Evolutionary conservation across 2,113 vertebrate species (phyloP), one percentile per base, ranked within the genome.

Genomic region (Fregetta grallaria): DNA sequence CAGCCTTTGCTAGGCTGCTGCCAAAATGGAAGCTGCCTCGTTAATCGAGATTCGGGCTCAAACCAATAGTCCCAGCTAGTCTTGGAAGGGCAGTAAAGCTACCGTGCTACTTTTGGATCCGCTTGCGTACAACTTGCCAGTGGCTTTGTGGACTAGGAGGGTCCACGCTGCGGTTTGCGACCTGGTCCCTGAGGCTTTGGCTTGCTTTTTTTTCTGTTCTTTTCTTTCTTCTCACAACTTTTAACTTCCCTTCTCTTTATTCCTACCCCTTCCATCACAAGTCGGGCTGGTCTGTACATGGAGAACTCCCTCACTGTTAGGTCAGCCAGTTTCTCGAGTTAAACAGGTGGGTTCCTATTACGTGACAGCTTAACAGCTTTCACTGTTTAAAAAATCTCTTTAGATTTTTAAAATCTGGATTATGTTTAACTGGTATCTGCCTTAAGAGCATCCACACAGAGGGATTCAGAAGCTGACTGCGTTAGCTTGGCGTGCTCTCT

Each of bases 121-220:
- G 7, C n/a, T 9, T 1, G 25, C 1, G 21, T 30, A 3, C 30
- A 7, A 17, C 14, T 8, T 6, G 36, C 20, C 6, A 1, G 66
- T 1, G 67, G 61, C 55, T 59, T 30, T 15, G 38, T 1, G 61
- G 61, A 7, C 10, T 0, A 5, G 68, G 77, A 59, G 32, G 16
- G 45, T 7, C 34, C 1, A 5, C 3, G 62, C 45, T 21, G 61
- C 34, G 0, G 56, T 14, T 45, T 5, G 29, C 6, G 34, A 36
- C 30, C 78, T 12, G 55, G 13, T 27, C 56, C 65, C 50, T 4
- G 21, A 42, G 36, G 30, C 42, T 63, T 23, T 19, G 21, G 4
- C 12, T n/a, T 22, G 27, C 10, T 19, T 68, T 34, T 20, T 44
- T 27, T 8, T 3, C 36, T 15, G 13, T n/a, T 38, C 18, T n/a